Conservation (phyloP, 2,797 vertebrate species). For the Alouatta caraya region DNA sequence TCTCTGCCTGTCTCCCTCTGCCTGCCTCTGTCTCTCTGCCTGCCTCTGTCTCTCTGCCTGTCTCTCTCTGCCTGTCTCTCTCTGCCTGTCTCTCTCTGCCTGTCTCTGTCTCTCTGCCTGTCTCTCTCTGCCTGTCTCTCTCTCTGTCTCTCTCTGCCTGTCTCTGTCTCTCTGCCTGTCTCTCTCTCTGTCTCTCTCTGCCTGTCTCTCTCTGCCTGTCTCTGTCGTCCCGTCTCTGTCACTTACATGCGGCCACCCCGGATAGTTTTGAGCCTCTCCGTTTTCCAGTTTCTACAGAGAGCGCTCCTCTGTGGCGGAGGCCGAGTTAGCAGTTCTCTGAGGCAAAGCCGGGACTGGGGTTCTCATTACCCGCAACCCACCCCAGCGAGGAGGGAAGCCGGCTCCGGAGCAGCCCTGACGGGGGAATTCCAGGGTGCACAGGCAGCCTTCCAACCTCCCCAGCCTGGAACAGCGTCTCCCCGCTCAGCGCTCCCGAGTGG, state of each 20-base stretch:
- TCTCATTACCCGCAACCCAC: neutral
- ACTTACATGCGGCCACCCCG: neutral
- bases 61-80: neutral
- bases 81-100: too few species aligned
- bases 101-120: neutral
- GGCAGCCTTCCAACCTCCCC: constrained; percentile 52
- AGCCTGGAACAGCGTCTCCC: neutral
- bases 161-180: too few species aligned
- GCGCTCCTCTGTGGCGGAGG: neutral
- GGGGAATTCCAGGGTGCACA: constrained; percentile 59
- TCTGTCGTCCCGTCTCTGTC: neutral
- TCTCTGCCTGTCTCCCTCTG: neutral
- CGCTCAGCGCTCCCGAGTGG: neutral
- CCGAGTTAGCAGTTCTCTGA: neutral
- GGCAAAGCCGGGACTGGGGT: neutral
- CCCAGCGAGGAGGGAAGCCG: neutral
- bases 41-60: neutral
- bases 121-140: neutral
- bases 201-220: neutral
- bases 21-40: neutral
- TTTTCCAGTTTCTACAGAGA: fast-evolving
- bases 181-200: neutral
- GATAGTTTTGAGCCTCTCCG: neutral
- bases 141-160: too few species aligned
- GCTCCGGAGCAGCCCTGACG: neutral